A percentile compares a stretch with the other conserved stretches of the same genome.
Evolutionary conservation across 2,888 invertebrate species (phyloP).

Genomic region (Himalopsyche anomala): DNA sequence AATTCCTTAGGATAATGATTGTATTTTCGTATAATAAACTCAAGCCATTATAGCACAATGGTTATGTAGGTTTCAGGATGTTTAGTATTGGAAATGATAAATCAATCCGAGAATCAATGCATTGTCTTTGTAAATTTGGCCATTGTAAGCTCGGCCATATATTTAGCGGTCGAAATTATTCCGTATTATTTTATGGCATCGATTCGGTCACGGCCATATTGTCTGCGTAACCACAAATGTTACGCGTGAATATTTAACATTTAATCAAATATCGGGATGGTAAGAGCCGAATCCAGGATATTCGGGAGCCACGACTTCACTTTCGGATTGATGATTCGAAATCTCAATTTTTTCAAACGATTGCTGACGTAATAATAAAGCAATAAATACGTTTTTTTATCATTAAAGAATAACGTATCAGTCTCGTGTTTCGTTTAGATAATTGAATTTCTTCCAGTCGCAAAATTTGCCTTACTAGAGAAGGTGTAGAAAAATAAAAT

Average conservation of each 20-base stretch:
- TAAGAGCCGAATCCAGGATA: not conserved
- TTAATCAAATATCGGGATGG: constrained; percentile 37
- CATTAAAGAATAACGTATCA: no score
- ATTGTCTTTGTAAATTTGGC: constrained; percentile 34
- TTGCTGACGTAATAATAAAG: no score
- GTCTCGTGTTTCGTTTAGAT: no score
- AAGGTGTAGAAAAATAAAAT: no score
- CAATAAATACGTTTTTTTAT: no score
- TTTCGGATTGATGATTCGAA: no score
- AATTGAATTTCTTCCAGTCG: no score
- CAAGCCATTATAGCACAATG: not conserved
- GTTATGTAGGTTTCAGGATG: constrained; percentile 35
- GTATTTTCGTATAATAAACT: not conserved
- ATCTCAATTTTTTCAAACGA: no score
- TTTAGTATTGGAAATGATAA: not conserved
- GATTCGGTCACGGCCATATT: constrained; percentile 31
- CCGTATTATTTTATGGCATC: constrained; percentile 4
- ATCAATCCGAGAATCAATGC: constrained; percentile 40
- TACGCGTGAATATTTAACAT: constrained; percentile 43
- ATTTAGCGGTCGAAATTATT: constrained; percentile 37
- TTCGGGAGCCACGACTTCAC: not conserved
- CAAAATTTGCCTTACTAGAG: no score
- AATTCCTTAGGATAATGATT: not conserved
- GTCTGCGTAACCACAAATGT: constrained; percentile 42
- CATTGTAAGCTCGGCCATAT: constrained; percentile 37